Evolutionary conservation across 2,888 invertebrate genomes (phyloP).

Genomic region (Trilocha varians): DNA sequence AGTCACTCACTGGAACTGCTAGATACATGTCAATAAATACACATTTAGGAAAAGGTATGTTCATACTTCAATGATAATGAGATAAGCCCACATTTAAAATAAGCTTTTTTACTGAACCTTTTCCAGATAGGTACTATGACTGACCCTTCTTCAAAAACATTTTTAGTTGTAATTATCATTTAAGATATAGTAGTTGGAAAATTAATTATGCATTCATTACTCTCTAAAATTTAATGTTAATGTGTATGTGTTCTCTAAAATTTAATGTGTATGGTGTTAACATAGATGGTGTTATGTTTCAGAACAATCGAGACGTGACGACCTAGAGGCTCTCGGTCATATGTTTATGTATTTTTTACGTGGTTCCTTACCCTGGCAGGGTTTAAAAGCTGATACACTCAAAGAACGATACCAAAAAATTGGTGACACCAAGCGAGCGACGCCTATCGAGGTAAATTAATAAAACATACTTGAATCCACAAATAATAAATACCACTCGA

Average conservation of each 20-base stretch:
- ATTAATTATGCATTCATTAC: no score
- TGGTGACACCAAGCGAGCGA: conserved; percentile 99
- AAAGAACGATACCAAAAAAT: conserved; percentile 99
- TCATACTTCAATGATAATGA: neutral
- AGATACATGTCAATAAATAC: conserved; percentile 99
- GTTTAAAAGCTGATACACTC: conserved; percentile 98
- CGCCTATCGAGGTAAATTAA: conserved; percentile 89
- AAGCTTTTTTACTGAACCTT: no score
- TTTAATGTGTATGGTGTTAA: no score
- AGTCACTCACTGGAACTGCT: conserved; percentile 99
- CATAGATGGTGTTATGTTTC: conserved; percentile 27
- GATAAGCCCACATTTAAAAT: no score
- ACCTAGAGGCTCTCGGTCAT: conserved; percentile 99
- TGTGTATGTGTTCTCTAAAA: no score
- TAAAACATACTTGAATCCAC: neutral
- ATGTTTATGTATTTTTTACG: conserved; percentile 99
- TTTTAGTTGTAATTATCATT: no score
- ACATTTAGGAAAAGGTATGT: conserved; percentile 96
- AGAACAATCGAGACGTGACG: conserved; percentile 99
- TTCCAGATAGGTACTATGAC: no score
- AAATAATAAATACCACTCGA: no score
- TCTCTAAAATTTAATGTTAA: no score
- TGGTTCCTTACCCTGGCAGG: conserved; percentile 99
- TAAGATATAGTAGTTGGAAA: no score
- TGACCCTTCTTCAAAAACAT: no score